phyloP scores from a whole-genome alignment of 2,797 vertebrate genomes.

The Pipistrellus nathusii region DNA sequence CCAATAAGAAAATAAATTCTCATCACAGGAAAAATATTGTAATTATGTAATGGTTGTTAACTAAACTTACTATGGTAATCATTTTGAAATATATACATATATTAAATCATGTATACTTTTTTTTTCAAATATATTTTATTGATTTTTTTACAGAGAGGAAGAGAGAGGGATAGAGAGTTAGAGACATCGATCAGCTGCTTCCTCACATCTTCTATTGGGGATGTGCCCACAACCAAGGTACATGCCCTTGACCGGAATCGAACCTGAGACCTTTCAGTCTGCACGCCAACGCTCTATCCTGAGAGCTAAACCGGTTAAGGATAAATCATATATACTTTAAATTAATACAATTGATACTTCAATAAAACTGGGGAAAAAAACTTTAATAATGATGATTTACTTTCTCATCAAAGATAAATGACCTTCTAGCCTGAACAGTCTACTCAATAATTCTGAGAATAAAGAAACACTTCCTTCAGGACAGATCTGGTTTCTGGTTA shows the following conservation, averaged over 20 bases:
- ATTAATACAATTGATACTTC: not conserved
- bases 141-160: too few species aligned
- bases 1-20: not conserved
- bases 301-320: too few species aligned
- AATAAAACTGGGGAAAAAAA: not conserved
- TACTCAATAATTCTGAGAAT: constrained; percentile 45
- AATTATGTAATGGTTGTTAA: not conserved
- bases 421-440: not conserved
- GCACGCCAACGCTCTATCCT: too few species aligned
- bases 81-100: not conserved
- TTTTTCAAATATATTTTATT: too few species aligned
- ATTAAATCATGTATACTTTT: not conserved
- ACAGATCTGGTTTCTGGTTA: constrained; percentile 11
- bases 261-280: too few species aligned
- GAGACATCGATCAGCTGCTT: too few species aligned
- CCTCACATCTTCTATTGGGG: too few species aligned
- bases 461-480: constrained; percentile 29
- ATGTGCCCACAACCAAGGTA: too few species aligned
- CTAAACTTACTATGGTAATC: not conserved
- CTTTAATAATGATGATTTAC: not conserved
- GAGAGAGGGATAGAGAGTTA: too few species aligned
- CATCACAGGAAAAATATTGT: not conserved
- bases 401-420: not conserved
- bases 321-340: not conserved
- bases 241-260: too few species aligned